These are phyloP conservation scores for Gorsachius goisagi DNA, from an alignment of 2,113 vertebrate genomes.

Conservation along the genomic window DNA sequence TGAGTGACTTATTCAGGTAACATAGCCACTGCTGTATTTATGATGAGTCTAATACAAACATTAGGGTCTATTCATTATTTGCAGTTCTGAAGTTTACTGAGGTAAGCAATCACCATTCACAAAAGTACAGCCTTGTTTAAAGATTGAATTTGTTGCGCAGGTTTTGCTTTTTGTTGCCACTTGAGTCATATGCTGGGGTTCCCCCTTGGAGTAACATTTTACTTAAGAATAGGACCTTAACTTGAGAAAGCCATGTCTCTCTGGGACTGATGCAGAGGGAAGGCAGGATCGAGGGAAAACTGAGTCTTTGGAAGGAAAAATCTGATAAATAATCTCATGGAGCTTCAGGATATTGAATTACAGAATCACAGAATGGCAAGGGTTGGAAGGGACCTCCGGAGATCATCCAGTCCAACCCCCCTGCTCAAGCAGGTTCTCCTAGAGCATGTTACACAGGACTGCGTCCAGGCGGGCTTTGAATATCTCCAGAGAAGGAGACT, in stretches of 20 bases:
- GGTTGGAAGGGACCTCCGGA: too few relatives aligned
- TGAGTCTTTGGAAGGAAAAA: neutral
- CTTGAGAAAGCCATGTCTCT: neutral
- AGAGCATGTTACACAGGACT: too few relatives aligned
- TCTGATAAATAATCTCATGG: neutral
- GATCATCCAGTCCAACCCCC: too few relatives aligned
- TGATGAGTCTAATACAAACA: neutral
- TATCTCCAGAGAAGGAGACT: too few relatives aligned
- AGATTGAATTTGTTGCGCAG: neutral
- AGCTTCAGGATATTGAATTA: neutral
- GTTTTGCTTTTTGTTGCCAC: neutral
- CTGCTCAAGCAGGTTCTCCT: too few relatives aligned
- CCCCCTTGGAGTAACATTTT: neutral
- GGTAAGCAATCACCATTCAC: neutral
- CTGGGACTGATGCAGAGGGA: neutral
- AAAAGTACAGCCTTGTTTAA: neutral
- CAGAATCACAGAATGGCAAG: too few relatives aligned
- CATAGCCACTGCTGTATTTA: neutral
- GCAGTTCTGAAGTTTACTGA: neutral
- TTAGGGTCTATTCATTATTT: neutral
- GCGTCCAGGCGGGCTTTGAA: too few relatives aligned
- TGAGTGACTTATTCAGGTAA: neutral
- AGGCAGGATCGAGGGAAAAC: neutral
- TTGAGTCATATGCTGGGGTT: neutral
- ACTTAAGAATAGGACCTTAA: neutral